Percentiles rank a stretch among this genome's conserved stretches.
These are phyloP conservation scores for Chirona hameri DNA, from an alignment of 2,888 invertebrate genomes.

Conservation along the genomic window DNA sequence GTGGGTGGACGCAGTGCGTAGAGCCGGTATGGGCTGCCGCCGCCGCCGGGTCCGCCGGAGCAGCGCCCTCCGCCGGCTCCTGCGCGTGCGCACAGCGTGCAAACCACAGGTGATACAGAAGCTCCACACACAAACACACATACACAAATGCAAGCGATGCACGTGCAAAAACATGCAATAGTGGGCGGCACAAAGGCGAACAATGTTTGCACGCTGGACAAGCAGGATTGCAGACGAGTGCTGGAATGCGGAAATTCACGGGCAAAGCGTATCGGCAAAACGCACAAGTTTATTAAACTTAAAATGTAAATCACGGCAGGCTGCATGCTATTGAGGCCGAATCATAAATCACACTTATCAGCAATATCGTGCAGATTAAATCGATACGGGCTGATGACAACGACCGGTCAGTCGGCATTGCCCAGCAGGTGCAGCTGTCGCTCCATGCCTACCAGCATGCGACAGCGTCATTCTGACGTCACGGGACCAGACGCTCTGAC, in stretches of 20 bases:
- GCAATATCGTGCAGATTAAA: too few relatives aligned
- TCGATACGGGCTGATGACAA: too few relatives aligned
- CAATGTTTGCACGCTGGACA: not conserved
- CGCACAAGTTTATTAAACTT: too few relatives aligned
- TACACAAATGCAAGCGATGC: not conserved
- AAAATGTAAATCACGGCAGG: too few relatives aligned
- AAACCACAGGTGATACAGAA: not conserved
- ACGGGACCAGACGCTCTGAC: constrained; percentile 46
- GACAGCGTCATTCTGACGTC: constrained; percentile 48
- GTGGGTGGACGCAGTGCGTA: constrained; percentile 98
- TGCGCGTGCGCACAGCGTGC: constrained; percentile 28
- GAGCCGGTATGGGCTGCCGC: constrained; percentile 77
- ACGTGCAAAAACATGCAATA: not conserved
- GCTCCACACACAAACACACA: too few relatives aligned
- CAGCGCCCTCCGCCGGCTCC: constrained; percentile 38
- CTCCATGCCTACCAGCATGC: not conserved
- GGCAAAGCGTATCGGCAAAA: too few relatives aligned
- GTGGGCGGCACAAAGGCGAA: not conserved
- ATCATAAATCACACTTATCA: too few relatives aligned
- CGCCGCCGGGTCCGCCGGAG: constrained; percentile 46
- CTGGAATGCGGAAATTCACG: too few relatives aligned
- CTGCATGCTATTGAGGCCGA: too few relatives aligned
- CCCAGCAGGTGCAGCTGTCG: too few relatives aligned
- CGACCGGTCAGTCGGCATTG: too few relatives aligned
- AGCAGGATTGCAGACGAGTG: not conserved